phyloP scores from a whole-genome alignment of 2,797 vertebrate species.

The Sus cebifrons region DNA sequence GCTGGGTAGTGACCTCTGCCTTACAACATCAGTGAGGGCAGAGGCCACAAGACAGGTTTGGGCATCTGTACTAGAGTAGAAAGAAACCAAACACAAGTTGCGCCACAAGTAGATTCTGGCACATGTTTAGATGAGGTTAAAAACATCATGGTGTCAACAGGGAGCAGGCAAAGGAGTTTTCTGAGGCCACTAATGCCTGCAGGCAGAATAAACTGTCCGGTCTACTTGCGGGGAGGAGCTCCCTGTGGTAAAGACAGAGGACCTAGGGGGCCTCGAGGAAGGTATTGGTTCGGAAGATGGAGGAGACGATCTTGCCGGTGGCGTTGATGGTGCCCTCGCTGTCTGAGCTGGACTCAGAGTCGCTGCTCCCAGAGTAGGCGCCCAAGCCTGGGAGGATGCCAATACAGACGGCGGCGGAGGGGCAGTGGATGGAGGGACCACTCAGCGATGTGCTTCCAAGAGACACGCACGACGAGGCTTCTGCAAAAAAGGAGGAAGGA shows the following conservation, averaged over 20 bases:
- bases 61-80: slow-evolving; percentile 33
- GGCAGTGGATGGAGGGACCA: slow-evolving; percentile 93
- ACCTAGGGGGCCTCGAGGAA: slow-evolving; percentile 91
- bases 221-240: slow-evolving; percentile 76
- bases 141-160: slow-evolving; percentile 69
- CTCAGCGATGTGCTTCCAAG: slow-evolving; percentile 88
- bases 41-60: not conserved
- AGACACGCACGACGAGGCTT: slow-evolving; percentile 85
- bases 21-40: not conserved
- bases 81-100: slow-evolving; percentile 66
- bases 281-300: slow-evolving; percentile 92
- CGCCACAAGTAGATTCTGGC: slow-evolving; percentile 62
- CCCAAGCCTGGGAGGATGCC: slow-evolving; percentile 97
- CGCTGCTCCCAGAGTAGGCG: slow-evolving; percentile 98
- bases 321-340: slow-evolving; percentile 97
- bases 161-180: slow-evolving; percentile 74
- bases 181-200: slow-evolving; percentile 76
- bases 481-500: slow-evolving; percentile 82
- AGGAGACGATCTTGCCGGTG: slow-evolving; percentile 94
- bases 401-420: slow-evolving; percentile 96
- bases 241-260: slow-evolving; percentile 56
- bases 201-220: slow-evolving; percentile 74
- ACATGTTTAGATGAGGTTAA: slow-evolving; percentile 67
- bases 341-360: slow-evolving; percentile 99
- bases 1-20: not conserved